Evolutionary conservation across 2,113 vertebrate species (phyloP).

Genomic region (Cephalopholis sonnerati): DNA sequence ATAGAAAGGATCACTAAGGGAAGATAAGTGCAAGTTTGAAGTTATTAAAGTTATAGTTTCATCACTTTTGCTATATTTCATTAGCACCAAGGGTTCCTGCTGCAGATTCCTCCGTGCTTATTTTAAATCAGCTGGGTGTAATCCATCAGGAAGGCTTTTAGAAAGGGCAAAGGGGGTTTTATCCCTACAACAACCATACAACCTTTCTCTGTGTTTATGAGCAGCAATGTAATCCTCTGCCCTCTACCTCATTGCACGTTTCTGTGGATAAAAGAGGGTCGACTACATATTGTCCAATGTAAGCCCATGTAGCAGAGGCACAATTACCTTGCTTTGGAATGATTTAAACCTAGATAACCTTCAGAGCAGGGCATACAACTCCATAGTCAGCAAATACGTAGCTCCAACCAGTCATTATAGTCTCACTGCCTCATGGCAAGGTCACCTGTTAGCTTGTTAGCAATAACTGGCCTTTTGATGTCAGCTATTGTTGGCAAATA

Average conservation of each 20-base stretch:
- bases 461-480: neutral
- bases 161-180: neutral
- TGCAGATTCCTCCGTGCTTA: neutral
- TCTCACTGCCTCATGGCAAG: conserved; percentile 9
- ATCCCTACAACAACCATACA: neutral
- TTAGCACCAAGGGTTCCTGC: neutral
- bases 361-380: neutral
- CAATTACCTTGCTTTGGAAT: neutral
- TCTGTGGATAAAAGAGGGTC: neutral
- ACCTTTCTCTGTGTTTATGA: neutral
- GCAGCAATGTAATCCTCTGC: neutral
- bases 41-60: neutral
- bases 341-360: conserved; percentile 23
- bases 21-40: conserved; percentile 1
- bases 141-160: neutral
- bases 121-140: neutral
- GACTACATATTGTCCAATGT: neutral
- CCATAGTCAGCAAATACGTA: conserved; percentile 4
- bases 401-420: conserved; percentile 10
- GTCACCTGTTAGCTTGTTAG: conserved; percentile 8
- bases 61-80: neutral
- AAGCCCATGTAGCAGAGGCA: neutral
- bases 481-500: neutral
- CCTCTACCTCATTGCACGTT: neutral
- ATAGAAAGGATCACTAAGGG: neutral